A percentile compares a stretch with the other conserved stretches of the same genome.
These are phyloP conservation scores for Chaetophractus vellerosus DNA, from an alignment of 2,797 vertebrate genomes.

Conservation along the genomic window DNA sequence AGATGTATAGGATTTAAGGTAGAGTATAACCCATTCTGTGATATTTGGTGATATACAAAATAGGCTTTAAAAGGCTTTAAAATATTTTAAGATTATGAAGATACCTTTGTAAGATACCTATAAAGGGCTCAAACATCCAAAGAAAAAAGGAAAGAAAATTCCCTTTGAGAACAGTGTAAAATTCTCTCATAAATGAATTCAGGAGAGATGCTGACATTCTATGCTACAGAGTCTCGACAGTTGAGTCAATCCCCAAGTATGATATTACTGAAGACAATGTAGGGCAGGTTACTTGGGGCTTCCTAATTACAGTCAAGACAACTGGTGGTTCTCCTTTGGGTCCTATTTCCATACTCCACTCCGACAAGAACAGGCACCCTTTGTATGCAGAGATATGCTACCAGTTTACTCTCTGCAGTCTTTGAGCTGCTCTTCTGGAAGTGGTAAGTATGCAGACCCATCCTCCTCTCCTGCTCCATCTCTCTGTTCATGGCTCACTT, in stretches of 20 bases:
- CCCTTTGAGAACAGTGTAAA: not conserved
- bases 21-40: not conserved
- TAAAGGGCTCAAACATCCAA: not conserved
- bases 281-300: not conserved
- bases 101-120: not conserved
- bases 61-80: not conserved
- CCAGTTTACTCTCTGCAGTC: not conserved
- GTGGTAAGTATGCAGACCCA: not conserved
- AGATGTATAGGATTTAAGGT: not conserved
- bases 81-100: conserved; percentile 32
- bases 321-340: not conserved
- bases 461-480: not conserved
- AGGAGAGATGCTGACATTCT: not conserved
- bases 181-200: not conserved
- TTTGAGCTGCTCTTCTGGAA: conserved; percentile 9
- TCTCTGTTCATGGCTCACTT: not conserved
- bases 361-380: not conserved
- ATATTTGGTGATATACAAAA: not conserved
- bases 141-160: not conserved
- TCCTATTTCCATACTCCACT: not conserved
- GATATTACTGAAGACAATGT: not conserved
- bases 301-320: not conserved
- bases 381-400: not conserved
- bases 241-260: not conserved
- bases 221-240: not conserved